Percentiles rank a stretch among this genome's conserved stretches.
phyloP scores from a whole-genome alignment of 1,140 invertebrate species.

The Lethocerus indicus region DNA sequence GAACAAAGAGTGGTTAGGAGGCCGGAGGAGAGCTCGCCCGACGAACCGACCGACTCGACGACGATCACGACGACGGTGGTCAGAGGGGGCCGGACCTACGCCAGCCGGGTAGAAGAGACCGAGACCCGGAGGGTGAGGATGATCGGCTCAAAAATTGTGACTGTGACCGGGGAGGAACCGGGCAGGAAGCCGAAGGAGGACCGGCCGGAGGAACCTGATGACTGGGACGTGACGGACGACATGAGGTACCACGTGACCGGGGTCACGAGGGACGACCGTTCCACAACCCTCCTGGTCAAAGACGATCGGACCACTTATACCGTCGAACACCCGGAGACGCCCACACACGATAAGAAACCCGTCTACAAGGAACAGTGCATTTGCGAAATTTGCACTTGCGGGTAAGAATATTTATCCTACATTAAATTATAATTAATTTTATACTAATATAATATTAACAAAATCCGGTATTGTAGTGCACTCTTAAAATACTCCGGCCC shows the following conservation, averaged over 20 bases:
- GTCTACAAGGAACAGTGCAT: constrained; percentile 63
- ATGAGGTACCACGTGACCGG: neutral
- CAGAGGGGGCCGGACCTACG: too few relatives aligned
- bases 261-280: neutral
- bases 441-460: too few relatives aligned
- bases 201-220: neutral
- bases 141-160: too few relatives aligned
- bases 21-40: too few relatives aligned
- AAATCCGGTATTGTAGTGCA: too few relatives aligned
- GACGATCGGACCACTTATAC: neutral
- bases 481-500: too few relatives aligned
- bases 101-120: too few relatives aligned
- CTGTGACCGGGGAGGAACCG: neutral
- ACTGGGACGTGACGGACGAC: neutral
- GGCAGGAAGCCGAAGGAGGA: neutral
- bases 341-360: neutral
- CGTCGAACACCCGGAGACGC: neutral
- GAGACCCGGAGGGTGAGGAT: too few relatives aligned
- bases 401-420: constrained; percentile 40
- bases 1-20: too few relatives aligned
- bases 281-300: neutral
- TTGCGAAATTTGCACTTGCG: constrained; percentile 78
- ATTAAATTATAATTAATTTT: too few relatives aligned
- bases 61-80: too few relatives aligned
- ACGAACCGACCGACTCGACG: too few relatives aligned